Evolutionary conservation across 1,140 invertebrate species (phyloP).

Genomic region (Drosophila guanche): DNA sequence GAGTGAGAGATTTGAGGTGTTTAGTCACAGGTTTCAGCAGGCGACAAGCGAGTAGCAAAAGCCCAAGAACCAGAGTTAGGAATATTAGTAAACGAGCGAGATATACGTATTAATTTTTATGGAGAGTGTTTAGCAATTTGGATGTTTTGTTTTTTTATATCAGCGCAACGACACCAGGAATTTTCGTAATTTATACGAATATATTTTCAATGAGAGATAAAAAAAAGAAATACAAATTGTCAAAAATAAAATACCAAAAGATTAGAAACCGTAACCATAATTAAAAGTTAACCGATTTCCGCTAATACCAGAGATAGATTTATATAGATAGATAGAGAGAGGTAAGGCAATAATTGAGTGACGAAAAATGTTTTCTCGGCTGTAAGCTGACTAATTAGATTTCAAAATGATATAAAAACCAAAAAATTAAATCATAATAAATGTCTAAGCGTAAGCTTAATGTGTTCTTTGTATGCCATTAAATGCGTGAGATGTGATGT

Average conservation of each 20-base stretch:
- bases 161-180: constrained; percentile 79
- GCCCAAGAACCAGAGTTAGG: constrained; percentile 55
- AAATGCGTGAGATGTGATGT: constrained; percentile 41
- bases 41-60: constrained; percentile 71
- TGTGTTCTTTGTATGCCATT: constrained; percentile 40
- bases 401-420: constrained; percentile 28
- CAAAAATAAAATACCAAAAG: constrained; percentile 74
- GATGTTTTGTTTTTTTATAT: constrained; percentile 53
- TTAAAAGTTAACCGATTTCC: constrained; percentile 52
- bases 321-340: constrained; percentile 41
- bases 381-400: constrained; percentile 56
- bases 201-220: constrained; percentile 59
- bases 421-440: constrained; percentile 33
- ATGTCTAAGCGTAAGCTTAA: constrained; percentile 67
- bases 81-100: constrained; percentile 45
- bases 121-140: constrained; percentile 56
- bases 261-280: constrained; percentile 73
- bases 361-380: constrained; percentile 52
- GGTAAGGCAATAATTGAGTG: constrained; percentile 35
- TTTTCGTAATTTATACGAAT: constrained; percentile 13
- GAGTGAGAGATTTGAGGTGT: constrained; percentile 36
- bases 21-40: constrained; percentile 59
- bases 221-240: constrained; percentile 75
- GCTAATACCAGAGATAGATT: constrained; percentile 46
- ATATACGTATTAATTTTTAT: constrained; percentile 22